A percentile compares a stretch with the other conserved stretches of the same genome.
These are phyloP conservation scores for Harpagoxenus sublaevis DNA, from an alignment of 2,888 invertebrate species.

Conservation along the genomic window DNA sequence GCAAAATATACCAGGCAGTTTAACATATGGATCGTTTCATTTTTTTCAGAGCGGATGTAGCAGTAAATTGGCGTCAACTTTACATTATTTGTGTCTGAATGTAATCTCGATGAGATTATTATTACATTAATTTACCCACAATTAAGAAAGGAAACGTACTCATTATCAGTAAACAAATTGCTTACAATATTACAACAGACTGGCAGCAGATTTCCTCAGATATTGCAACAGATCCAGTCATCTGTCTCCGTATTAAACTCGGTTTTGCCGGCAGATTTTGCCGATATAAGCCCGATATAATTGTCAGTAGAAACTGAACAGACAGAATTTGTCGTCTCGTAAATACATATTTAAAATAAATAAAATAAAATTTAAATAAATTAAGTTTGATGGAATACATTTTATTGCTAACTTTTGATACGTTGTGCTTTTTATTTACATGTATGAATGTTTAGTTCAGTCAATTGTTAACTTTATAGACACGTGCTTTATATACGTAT, in stretches of 20 bases:
- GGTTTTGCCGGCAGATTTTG: not conserved
- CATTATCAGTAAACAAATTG: not conserved
- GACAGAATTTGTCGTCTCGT: not conserved
- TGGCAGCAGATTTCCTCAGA: not conserved
- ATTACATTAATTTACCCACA: not conserved
- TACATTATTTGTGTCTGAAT: not conserved
- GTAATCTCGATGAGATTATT: not conserved
- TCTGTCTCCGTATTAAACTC: not conserved
- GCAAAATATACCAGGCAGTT: not conserved
- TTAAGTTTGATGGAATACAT: not conserved
- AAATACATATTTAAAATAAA: not conserved
- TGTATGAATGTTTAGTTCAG: not conserved
- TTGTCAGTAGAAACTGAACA: not conserved
- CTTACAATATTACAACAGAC: not conserved
- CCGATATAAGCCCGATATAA: not conserved
- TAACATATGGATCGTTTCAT: no score
- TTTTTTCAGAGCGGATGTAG: not conserved
- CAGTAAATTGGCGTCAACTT: not conserved
- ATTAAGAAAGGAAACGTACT: not conserved
- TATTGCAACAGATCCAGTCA: not conserved
- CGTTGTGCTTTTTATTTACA: no score
- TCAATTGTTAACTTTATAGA: not conserved
- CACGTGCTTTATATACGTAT: not conserved
- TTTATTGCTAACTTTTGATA: not conserved
- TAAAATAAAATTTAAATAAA: not conserved